phyloP scores from a whole-genome alignment of 2,797 vertebrate genomes.

The Danio tinwini region DNA sequence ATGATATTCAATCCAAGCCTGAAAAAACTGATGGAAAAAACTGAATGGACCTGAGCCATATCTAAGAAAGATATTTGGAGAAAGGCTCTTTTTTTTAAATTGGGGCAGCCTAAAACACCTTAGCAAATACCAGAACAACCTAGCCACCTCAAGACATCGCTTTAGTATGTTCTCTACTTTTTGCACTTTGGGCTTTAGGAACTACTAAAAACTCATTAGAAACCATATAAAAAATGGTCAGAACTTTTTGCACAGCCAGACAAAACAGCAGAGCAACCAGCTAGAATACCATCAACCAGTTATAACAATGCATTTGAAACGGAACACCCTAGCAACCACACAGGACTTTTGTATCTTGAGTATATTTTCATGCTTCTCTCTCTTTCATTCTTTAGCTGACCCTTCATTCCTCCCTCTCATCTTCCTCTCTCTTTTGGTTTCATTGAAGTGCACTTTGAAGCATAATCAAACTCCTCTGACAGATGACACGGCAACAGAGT shows the following conservation, averaged over 20 bases:
- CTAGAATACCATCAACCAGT: no score
- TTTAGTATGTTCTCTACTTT: no score
- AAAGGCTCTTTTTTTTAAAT: no score
- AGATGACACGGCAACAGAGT: conserved; percentile 8
- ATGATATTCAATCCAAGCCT: background rate
- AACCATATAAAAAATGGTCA: no score
- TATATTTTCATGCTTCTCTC: background rate
- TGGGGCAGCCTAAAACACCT: background rate
- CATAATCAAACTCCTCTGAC: conserved; percentile 8
- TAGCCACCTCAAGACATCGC: background rate
- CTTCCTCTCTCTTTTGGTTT: background rate
- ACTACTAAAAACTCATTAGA: no score
- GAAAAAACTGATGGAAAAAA: background rate
- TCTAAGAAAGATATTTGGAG: background rate
- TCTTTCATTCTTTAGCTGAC: background rate
- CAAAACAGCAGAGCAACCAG: no score
- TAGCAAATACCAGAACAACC: background rate
- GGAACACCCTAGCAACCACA: background rate
- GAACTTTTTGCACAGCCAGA: no score
- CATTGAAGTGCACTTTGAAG: conserved; percentile 9
- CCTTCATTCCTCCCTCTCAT: background rate
- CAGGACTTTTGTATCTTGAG: background rate
- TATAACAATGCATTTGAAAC: no score
- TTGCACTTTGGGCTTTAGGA: no score
- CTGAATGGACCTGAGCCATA: background rate